phyloP scores from a whole-genome alignment of 2,113 vertebrate genomes.

The Calyptomena viridis region DNA sequence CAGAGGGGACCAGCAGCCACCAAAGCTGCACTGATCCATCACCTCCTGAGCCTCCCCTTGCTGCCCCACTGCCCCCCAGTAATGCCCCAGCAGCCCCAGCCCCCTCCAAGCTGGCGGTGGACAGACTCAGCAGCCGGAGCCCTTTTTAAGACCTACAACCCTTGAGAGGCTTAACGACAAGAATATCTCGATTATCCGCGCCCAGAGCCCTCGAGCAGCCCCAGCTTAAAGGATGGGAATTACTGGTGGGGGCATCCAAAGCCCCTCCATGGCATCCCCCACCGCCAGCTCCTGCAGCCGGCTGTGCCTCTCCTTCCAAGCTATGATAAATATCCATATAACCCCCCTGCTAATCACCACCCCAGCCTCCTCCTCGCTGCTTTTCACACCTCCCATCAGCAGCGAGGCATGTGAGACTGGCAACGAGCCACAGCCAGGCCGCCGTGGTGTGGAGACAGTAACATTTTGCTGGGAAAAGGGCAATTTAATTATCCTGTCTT shows the following conservation, averaged over 20 bases:
- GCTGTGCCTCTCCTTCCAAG: background rate
- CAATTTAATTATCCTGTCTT: conserved; percentile 49
- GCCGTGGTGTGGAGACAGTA: accelerated
- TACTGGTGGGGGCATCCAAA: background rate
- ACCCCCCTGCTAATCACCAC: background rate
- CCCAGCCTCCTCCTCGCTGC: background rate
- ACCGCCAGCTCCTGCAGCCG: accelerated
- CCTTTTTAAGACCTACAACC: background rate
- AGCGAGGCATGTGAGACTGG: background rate
- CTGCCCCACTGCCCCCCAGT: background rate
- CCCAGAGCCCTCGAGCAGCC: background rate
- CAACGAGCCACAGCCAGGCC: background rate
- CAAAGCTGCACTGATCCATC: background rate
- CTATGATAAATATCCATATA: background rate
- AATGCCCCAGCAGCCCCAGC: background rate
- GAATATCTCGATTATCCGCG: conserved; percentile 33
- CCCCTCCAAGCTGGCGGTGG: accelerated
- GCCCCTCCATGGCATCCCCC: background rate
- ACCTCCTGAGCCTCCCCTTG: background rate
- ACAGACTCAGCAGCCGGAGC: background rate
- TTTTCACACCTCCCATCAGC: conserved; percentile 42
- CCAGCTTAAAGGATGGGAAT: conserved; percentile 26
- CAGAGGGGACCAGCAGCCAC: background rate
- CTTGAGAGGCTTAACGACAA: conserved; percentile 34
- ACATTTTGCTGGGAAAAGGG: conserved; percentile 55